These are phyloP conservation scores for Atta texana DNA, from an alignment of 1,140 invertebrate genomes.

Conservation along the genomic window DNA sequence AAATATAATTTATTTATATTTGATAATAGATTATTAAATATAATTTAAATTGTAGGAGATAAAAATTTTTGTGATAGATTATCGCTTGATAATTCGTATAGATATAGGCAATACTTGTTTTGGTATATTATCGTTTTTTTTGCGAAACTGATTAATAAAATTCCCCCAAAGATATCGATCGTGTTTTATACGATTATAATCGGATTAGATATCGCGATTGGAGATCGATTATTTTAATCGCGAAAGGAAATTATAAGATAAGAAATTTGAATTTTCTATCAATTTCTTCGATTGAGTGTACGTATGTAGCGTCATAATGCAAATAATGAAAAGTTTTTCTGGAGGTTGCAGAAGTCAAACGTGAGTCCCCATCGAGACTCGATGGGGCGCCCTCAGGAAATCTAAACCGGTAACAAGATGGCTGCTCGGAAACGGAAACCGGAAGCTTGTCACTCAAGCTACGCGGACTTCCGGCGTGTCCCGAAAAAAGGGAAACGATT, in stretches of 20 bases:
- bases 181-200: background rate
- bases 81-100: conserved; percentile 25
- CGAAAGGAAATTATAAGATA: conserved; percentile 39
- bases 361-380: conserved; percentile 61
- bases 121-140: conserved; percentile 34
- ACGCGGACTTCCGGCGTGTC: conserved; percentile 82
- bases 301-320: conserved; percentile 25
- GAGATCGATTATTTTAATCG: conserved; percentile 19
- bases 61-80: background rate
- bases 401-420: conserved; percentile 86
- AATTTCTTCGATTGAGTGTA: background rate
- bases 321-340: conserved; percentile 62
- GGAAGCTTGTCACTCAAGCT: conserved; percentile 86
- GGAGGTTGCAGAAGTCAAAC: conserved; percentile 55
- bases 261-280: conserved; percentile 39
- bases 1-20: conserved; percentile 7
- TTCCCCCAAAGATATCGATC: conserved; percentile 27
- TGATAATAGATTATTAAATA: background rate
- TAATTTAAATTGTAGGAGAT: background rate
- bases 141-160: conserved; percentile 33
- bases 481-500: conserved; percentile 80
- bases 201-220: background rate
- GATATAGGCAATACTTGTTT: conserved; percentile 35
- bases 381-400: conserved; percentile 81
- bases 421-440: conserved; percentile 86